Evolutionary conservation across 2,113 vertebrate genomes (phyloP), one percentile per base, ranked within the genome.

Genomic region (Rafetus swinhoei): DNA sequence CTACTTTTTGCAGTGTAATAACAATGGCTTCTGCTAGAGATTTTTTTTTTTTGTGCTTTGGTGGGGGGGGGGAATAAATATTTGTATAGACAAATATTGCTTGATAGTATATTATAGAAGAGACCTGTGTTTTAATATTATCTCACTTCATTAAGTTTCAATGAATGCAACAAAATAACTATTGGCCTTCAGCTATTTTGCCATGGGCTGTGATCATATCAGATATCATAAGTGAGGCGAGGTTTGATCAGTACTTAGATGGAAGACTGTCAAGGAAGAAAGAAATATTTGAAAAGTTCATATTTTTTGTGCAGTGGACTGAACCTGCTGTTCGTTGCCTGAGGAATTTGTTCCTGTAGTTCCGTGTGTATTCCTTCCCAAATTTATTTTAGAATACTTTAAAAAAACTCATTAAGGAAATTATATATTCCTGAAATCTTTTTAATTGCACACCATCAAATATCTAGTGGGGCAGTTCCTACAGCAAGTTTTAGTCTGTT

Each of bases 1-100:
- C 65, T 88, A 81, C 35, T 85, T 92, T 35, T 77, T 93, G 90
- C 65, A 88, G 15, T 88, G 59, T 83, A 74, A 59, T n/a, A 65
- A 14, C 29, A 88, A 2, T 82, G 80, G 35, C 9, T 79, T 53
- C 69, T 95, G 19, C 22, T 86, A 52, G 27, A 14, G 88, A 87
- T 53, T 90, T 85, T 85, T 3, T n/a, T n/a, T n/a, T n/a, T n/a
- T n/a, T n/a, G 0, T 86, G 39, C 53, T n/a, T 62, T 52, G 62
- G 27, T n/a, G n/a, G n/a, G n/a, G n/a, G n/a, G n/a, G n/a, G n/a
- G n/a, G n/a, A n/a, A n/a, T 13, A 14, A 50, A 19, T 39, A 25
- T 83, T 92, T 88, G 45, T 90, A 18, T 84, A 50, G 35, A 7
- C 81, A 19, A 7, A 7, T 94, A 93, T 90, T 74, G 76, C 89